Base-by-base conservation (phyloP, 2,797 vertebrate species). In the Typhlichthys subterraneus region DNA sequence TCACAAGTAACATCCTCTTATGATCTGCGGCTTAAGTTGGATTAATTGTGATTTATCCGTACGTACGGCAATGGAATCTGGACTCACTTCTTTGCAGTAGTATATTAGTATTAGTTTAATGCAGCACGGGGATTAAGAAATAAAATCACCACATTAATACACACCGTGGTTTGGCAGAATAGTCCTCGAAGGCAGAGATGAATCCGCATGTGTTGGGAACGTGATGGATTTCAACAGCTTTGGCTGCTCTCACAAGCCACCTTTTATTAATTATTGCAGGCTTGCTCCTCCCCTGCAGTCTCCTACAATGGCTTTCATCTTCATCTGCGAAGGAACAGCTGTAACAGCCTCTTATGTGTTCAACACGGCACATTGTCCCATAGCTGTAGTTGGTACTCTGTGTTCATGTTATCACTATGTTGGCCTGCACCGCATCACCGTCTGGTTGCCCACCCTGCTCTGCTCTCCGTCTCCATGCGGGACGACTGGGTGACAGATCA, bases 401-500 rank as follows among this genome's bases (percentile, higher is more conserved):
- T 42, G 6, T 42, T 42, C 1, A 42, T 7, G 7, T 8, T 42
- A 42, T 42, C 9, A 8, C 7, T 42, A 1, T 42, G 23, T 42
- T 42, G 9, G 7, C 5, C 9, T 42, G 12, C 8, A 12, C 13
- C 12, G 12, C 12, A n/a, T 49, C 14, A 15, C 66, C 23, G 6
- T 63, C 58, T 65, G 13, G 68, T 79, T 48, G 42, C 76, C 67
- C 53, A 29, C 11, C 33, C 8, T 45, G 42, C 38, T 33, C 15
- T 38, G 13, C 17, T 77, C 66, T 53, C 80, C 67, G 84, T 84
- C 83, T 86, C 82, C 82, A 80, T 79, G 82, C 77, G 59, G 81
- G 87, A 86, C 81, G 84, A 85, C 80, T 67, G 74, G 42, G 81
- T 93, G 92, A 94, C 91, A 87, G 92, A 94, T 93, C 89, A 92